Evolutionary conservation across 2,113 vertebrate species (phyloP), one percentile per base, ranked within the genome.

Genomic region (Petaurus breviceps): DNA sequence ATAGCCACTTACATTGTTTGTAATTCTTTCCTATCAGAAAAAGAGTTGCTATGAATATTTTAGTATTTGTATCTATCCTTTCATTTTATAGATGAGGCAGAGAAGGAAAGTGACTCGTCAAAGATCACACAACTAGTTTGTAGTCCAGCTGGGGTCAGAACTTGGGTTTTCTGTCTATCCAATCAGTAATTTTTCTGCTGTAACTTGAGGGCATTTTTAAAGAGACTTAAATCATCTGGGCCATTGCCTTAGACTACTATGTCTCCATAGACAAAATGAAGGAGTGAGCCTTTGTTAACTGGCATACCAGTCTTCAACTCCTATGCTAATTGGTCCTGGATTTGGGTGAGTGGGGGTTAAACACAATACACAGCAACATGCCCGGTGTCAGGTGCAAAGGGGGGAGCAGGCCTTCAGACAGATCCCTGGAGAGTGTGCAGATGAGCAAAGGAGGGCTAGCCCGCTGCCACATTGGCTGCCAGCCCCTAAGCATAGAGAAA

Each of bases 401-500:
- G 97, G 97, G 96, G 96, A 96, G 93, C 31, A 89, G 51, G 14
- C 96, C 95, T 92, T 46, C 1, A 7, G 97, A 95, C 92, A 77
- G 90, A 90, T 89, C 0, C 68, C 94, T 55, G 49, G 90, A 68
- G 94, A 96, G 97, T 43, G 54, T 93, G 97, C 95, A 95, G 94
- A 92, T 95, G 97, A 97, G 98, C 77, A 97, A 98, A 96, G 91
- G 84, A 95, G 95, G 97, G 97, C 96, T 97, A 95, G 97, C 97
- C 95, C 96, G 24, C 91, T 96, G 43, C 96, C 97, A 96, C 96
- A 61, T 94, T 95, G 97, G 98, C 98, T 97, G 97, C 97, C 97
- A 97, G 98, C 97, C 98, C 98, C 98, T 98, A 98, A 96, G 95
- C 98, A 97, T 92, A 57, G 54, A 98, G 97, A 97, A 98, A 98